Evolutionary conservation across 1,140 invertebrate genomes (phyloP).

Genomic region (Drosophila nigrodunni): DNA sequence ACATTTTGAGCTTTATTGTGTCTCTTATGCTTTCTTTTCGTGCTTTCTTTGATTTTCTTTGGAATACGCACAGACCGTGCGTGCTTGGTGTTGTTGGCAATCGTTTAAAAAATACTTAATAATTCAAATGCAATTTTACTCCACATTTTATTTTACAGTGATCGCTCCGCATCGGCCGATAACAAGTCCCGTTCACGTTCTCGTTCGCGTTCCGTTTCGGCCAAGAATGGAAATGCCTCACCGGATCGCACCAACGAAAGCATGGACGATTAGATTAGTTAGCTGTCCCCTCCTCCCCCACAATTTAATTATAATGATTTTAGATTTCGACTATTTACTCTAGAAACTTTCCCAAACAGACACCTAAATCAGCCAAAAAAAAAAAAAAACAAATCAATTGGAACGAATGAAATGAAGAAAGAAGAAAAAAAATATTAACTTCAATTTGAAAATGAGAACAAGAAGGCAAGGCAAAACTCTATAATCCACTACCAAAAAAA

Average conservation of each 20-base stretch:
- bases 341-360: conserved; percentile 59
- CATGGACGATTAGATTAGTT: conserved; percentile 82
- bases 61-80: conserved; percentile 54
- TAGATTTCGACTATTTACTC: conserved; percentile 73
- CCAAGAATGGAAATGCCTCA: conserved; percentile 85
- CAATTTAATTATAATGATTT: conserved; percentile 71
- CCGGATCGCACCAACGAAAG: conserved; percentile 81
- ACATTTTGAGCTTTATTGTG: conserved; percentile 24
- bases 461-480: conserved; percentile 14
- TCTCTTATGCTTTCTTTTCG: conserved; percentile 50
- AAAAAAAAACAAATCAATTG: conserved; percentile 29
- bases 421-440: conserved; percentile 16
- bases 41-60: conserved; percentile 76
- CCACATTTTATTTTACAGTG: conserved; percentile 76
- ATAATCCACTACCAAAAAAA: conserved; percentile 39
- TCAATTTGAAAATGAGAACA: conserved; percentile 13
- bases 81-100: conserved; percentile 46
- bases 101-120: conserved; percentile 29
- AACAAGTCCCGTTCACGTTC: conserved; percentile 85
- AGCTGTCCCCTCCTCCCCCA: conserved; percentile 52
- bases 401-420: background rate
- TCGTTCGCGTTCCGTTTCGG: conserved; percentile 75
- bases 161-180: conserved; percentile 83
- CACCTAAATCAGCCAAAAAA: conserved; percentile 56
- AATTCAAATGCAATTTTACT: conserved; percentile 30